Evolutionary conservation across 2,113 vertebrate species (phyloP).

Genomic region (Lipotes vexillifer): DNA sequence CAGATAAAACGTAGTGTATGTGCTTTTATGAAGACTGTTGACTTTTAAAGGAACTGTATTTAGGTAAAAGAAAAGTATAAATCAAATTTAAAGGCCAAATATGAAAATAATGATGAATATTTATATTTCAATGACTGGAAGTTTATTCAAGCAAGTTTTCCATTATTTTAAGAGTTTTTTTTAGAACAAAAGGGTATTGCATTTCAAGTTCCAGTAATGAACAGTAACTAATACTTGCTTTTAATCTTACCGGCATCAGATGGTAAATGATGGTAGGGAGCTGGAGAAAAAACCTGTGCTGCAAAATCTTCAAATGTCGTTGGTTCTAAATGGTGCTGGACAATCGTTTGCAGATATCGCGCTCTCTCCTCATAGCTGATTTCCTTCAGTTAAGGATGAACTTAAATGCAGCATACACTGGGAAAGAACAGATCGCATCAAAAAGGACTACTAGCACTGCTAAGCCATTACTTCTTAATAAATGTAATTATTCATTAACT

Average conservation of each 20-base stretch:
- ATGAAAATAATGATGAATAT: background rate
- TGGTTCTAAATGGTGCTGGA: slow-evolving; percentile 95
- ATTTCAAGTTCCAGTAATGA: slow-evolving; percentile 74
- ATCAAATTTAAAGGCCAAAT: slow-evolving; percentile 51
- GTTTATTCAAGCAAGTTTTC: slow-evolving; percentile 26
- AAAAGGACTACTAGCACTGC: background rate
- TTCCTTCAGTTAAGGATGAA: slow-evolving; percentile 86
- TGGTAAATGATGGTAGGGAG: slow-evolving; percentile 92
- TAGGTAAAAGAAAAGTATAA: slow-evolving; percentile 47
- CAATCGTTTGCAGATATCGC: slow-evolving; percentile 95
- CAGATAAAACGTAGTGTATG: background rate
- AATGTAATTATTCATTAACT: background rate
- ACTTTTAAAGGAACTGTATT: slow-evolving; percentile 10
- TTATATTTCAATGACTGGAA: slow-evolving; percentile 29
- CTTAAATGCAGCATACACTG: slow-evolving; percentile 32
- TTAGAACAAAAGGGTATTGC: slow-evolving; percentile 81
- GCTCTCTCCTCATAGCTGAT: slow-evolving; percentile 97
- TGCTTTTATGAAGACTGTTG: slow-evolving; percentile 33
- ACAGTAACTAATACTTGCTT: slow-evolving; percentile 45
- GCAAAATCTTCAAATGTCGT: slow-evolving; percentile 98
- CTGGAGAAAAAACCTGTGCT: slow-evolving; percentile 96
- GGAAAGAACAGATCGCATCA: background rate
- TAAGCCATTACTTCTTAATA: slow-evolving; percentile 19
- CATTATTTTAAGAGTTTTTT: slow-evolving; percentile 61
- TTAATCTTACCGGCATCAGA: slow-evolving; percentile 89